Conservation (phyloP, 2,113 vertebrate species). For the Leptocoma aspasia region DNA sequence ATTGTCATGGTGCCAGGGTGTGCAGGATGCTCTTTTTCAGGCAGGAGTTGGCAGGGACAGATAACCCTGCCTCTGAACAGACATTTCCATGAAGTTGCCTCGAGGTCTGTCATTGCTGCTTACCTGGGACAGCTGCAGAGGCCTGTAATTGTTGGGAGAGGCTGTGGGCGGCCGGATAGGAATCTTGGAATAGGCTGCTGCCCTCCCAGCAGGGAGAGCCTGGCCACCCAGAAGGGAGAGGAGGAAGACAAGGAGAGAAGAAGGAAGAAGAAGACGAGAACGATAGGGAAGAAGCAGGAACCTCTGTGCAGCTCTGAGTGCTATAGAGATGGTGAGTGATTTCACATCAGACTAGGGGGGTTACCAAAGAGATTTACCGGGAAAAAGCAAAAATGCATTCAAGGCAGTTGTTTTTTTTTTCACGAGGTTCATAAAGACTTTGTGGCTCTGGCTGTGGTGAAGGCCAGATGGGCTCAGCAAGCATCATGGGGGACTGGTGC, state of each 20-base stretch:
- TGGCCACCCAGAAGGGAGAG: neutral
- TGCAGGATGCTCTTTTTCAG: neutral
- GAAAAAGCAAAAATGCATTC: neutral
- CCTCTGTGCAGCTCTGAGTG: neutral
- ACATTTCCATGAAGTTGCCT: slow-evolving; percentile 15
- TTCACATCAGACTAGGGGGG: neutral
- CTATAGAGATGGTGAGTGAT: slow-evolving; percentile 8
- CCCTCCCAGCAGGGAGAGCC: neutral
- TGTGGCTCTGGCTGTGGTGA: neutral
- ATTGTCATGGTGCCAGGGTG: accelerated
- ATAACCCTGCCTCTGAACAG: neutral
- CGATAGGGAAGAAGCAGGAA: neutral
- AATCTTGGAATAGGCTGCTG: neutral
- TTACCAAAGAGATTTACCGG: neutral
- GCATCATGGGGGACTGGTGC: neutral
- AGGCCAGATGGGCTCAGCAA: neutral
- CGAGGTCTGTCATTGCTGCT: neutral
- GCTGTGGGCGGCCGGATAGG: neutral
- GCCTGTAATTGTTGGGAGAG: slow-evolving; percentile 50
- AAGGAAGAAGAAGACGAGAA: neutral
- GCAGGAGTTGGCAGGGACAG: neutral
- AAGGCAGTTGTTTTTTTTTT: neutral
- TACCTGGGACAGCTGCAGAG: neutral
- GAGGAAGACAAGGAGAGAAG: neutral
- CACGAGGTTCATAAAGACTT: accelerated